A percentile compares a stretch with the other conserved stretches of the same genome.
phyloP scores from a whole-genome alignment of 2,888 invertebrate species.

The Gastracanthus pulcherrimus region DNA sequence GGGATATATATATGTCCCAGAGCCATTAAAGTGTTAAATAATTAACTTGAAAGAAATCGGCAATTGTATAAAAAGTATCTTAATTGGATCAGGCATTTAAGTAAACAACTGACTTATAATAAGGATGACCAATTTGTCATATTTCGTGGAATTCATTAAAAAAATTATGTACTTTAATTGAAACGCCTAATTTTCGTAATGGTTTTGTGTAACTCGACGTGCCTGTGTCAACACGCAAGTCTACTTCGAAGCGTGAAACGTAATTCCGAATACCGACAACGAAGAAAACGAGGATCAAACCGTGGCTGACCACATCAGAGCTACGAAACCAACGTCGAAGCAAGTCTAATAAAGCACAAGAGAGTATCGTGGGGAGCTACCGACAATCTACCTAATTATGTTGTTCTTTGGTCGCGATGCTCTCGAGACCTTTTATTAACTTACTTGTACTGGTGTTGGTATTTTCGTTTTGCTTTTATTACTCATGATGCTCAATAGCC shows the following conservation, averaged over 20 bases:
- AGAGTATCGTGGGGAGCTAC: neutral
- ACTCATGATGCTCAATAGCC: no score
- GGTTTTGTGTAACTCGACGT: neutral
- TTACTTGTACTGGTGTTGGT: no score
- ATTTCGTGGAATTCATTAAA: neutral
- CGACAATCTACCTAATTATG: conserved; percentile 20
- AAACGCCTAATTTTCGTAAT: neutral
- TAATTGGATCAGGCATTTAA: no score
- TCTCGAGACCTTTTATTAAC: neutral
- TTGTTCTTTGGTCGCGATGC: neutral
- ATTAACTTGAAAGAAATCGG: no score
- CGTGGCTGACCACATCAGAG: neutral
- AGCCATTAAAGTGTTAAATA: no score
- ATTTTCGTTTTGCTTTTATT: no score
- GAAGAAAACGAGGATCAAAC: neutral
- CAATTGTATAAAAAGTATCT: no score
- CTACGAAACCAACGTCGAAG: neutral
- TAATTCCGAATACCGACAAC: neutral
- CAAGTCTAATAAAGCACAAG: neutral
- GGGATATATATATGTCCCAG: no score
- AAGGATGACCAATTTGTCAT: neutral
- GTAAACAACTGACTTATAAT: no score
- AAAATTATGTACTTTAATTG: neutral
- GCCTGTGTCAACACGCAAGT: neutral
- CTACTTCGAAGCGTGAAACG: neutral